phyloP scores from a whole-genome alignment of 2,797 vertebrate genomes.

The Xenops minutus region DNA sequence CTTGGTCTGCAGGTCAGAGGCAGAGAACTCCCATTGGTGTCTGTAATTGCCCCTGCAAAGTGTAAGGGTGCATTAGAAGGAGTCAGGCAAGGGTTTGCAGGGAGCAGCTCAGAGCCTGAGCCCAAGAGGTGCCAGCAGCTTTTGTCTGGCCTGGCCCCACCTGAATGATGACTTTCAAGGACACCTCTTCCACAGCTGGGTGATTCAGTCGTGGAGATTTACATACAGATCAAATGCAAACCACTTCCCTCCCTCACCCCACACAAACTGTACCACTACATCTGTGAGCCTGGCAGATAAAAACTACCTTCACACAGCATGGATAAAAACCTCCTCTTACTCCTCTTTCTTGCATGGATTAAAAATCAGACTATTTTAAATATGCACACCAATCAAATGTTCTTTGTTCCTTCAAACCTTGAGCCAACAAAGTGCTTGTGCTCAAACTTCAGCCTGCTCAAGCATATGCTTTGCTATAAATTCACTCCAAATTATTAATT shows the following conservation, averaged over 20 bases:
- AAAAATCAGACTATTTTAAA: background rate
- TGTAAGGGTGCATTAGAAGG: background rate
- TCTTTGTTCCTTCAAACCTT: background rate
- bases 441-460: background rate
- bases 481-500: background rate
- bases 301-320: background rate
- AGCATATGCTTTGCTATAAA: background rate
- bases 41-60: background rate
- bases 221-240: conserved; percentile 22
- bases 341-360: background rate
- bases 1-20: background rate
- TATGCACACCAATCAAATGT: background rate
- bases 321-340: background rate
- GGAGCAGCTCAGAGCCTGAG: background rate
- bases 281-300: background rate
- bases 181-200: background rate
- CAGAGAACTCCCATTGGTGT: background rate
- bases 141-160: background rate
- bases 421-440: background rate
- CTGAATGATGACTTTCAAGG: background rate
- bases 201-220: background rate
- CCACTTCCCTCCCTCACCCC: background rate
- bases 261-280: background rate
- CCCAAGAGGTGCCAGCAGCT: background rate
- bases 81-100: background rate